Evolutionary conservation across 1,140 invertebrate genomes (phyloP).

Genomic region (Phenacoccus solenopsis): DNA sequence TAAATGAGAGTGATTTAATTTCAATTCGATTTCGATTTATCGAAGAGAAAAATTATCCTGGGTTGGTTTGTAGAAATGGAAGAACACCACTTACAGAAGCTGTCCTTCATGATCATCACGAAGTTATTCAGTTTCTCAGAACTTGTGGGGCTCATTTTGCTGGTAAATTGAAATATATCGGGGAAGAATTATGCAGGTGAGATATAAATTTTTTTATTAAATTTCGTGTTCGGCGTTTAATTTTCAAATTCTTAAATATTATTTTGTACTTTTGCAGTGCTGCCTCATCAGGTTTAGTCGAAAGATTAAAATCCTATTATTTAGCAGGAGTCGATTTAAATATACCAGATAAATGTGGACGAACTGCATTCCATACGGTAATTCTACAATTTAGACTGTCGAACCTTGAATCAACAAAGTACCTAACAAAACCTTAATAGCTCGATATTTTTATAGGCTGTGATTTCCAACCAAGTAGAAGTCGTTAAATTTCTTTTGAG

Average conservation of each 20-base stretch:
- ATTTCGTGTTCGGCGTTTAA: background rate
- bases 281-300: constrained; percentile 41
- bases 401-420: background rate
- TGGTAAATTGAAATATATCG: constrained; percentile 37
- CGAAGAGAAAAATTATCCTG: constrained; percentile 26
- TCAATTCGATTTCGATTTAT: background rate
- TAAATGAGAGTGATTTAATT: constrained; percentile 26
- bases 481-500: background rate
- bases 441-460: background rate
- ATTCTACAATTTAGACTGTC: constrained; percentile 18
- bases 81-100: constrained; percentile 48
- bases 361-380: constrained; percentile 47
- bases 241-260: background rate
- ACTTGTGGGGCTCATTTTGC: constrained; percentile 50
- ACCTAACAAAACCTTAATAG: too few species aligned
- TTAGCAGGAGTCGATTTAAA: constrained; percentile 50
- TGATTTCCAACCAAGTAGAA: background rate
- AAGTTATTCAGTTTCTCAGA: constrained; percentile 45
- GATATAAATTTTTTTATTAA: background rate
- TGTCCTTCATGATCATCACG: constrained; percentile 44
- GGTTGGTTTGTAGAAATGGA: constrained; percentile 37
- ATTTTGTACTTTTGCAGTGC: constrained; percentile 36
- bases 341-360: constrained; percentile 41
- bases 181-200: constrained; percentile 43
- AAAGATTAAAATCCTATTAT: constrained; percentile 42